Conservation (phyloP, 1,140 invertebrate genomes). For the Zaprionus gabonicus region DNA sequence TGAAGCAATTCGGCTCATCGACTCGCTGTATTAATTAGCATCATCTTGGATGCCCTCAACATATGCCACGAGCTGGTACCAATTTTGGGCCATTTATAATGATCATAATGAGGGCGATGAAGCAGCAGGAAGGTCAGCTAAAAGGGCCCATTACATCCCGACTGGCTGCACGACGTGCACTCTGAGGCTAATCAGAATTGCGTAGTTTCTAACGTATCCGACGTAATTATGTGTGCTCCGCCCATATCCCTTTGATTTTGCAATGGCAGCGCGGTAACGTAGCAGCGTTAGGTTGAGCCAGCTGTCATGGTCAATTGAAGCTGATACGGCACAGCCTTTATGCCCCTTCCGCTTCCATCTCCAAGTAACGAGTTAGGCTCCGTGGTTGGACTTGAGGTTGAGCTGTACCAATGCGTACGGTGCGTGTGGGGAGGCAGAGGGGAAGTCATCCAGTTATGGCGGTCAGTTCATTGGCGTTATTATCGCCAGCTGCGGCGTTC, state of each 20-base stretch:
- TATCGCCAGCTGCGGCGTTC: constrained; percentile 54
- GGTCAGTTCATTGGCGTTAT: constrained; percentile 57
- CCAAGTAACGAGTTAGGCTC: constrained; percentile 5
- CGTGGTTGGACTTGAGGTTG: background rate
- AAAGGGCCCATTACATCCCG: background rate
- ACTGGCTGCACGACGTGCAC: constrained; percentile 43
- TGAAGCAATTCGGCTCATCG: background rate
- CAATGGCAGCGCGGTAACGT: constrained; percentile 46
- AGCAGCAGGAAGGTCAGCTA: background rate
- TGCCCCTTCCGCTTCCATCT: background rate
- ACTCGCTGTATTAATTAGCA: constrained; percentile 20
- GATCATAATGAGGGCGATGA: constrained; percentile 11
- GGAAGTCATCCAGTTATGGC: constrained; percentile 30
- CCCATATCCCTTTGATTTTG: background rate
- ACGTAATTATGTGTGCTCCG: constrained; percentile 57
- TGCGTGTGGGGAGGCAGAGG: background rate
- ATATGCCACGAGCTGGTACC: constrained; percentile 18
- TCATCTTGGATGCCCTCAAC: constrained; percentile 49
- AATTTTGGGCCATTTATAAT: constrained; percentile 2
- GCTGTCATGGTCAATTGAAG: constrained; percentile 34
- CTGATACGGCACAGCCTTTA: background rate
- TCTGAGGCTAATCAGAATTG: constrained; percentile 68
- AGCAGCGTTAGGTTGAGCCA: constrained; percentile 40
- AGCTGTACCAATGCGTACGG: constrained; percentile 13
- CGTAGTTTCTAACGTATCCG: constrained; percentile 57